Evolutionary conservation across 2,797 vertebrate genomes (phyloP).

Genomic region (Sebastolobus alascanus): DNA sequence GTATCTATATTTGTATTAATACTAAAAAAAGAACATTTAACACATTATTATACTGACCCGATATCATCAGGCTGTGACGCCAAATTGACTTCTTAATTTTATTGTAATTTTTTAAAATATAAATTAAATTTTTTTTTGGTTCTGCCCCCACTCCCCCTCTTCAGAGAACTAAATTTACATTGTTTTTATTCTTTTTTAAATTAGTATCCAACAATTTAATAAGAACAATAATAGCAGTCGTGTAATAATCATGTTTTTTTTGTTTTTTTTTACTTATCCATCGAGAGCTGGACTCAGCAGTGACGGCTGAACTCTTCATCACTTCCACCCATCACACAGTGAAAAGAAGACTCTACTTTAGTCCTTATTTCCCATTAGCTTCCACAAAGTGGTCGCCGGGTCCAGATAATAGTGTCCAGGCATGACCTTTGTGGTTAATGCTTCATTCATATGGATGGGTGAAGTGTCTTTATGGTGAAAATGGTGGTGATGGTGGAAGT

Average conservation of each 20-base stretch:
- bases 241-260: background rate
- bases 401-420: background rate
- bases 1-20: no score
- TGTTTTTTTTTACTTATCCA: background rate
- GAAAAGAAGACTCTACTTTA: background rate
- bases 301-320: background rate
- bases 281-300: background rate
- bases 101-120: no score
- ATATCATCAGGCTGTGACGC: no score
- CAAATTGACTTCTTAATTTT: no score
- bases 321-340: background rate
- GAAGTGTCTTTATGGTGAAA: slow-evolving; percentile 17
- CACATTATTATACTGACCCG: no score
- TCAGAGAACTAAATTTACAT: no score
- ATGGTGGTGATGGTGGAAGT: slow-evolving; percentile 5
- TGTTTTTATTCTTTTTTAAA: no score
- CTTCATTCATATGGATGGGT: background rate
- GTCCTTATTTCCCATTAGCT: slow-evolving; percentile 24
- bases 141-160: no score
- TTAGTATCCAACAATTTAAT: background rate
- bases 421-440: slow-evolving; percentile 12
- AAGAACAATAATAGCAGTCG: no score
- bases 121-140: no score
- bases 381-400: slow-evolving; percentile 1
- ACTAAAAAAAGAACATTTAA: no score